Conservation (phyloP, 2,113 vertebrate genomes). For the Amphiprion percula region DNA sequence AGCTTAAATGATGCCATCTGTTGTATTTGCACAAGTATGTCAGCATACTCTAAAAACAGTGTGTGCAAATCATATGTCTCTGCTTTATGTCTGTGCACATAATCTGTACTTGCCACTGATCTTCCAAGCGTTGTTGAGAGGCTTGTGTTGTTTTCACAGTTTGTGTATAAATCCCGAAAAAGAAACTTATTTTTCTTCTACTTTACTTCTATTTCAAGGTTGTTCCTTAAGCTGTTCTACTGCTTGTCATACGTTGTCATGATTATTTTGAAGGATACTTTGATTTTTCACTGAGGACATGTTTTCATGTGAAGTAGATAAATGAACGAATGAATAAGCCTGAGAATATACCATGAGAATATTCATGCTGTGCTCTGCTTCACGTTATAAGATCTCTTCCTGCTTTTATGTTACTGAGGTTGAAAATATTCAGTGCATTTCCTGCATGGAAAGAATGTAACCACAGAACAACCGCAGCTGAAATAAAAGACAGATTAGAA, state of each 20-base stretch:
- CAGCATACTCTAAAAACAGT: neutral
- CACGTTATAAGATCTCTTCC: too few relatives aligned
- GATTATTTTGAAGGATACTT: too few relatives aligned
- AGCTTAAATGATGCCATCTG: conserved; percentile 1
- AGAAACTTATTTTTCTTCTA: neutral
- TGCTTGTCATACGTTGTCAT: neutral
- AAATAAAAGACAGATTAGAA: neutral
- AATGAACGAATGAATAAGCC: too few relatives aligned
- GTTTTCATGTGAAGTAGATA: too few relatives aligned
- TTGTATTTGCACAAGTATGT: conserved; percentile 18
- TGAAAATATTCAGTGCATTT: too few relatives aligned
- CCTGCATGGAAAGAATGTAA: too few relatives aligned
- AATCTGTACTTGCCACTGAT: neutral
- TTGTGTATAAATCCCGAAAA: neutral
- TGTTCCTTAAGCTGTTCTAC: neutral
- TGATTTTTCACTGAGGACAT: too few relatives aligned
- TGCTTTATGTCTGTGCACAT: neutral
- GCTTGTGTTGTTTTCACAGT: neutral
- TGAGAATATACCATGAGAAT: too few relatives aligned
- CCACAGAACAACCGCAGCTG: neutral
- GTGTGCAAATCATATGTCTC: neutral
- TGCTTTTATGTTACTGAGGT: too few relatives aligned
- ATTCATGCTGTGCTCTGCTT: too few relatives aligned
- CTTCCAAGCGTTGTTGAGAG: neutral
- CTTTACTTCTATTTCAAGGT: neutral